Base-by-base conservation (phyloP, 2,797 vertebrate species). In the Gallinago nigripennis region DNA sequence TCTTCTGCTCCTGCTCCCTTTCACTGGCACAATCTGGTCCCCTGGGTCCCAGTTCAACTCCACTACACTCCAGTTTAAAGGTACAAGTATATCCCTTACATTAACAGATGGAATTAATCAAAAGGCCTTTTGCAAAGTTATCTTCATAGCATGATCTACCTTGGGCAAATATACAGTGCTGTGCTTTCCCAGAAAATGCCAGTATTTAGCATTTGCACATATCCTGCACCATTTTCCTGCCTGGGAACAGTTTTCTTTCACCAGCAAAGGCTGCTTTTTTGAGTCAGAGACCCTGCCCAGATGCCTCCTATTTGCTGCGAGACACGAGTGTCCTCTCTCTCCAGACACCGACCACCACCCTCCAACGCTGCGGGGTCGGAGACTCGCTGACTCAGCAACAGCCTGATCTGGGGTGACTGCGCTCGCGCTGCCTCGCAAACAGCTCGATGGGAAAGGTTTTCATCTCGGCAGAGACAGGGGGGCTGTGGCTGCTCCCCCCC, bases 261-360 rank as follows among this genome's bases (percentile, higher is more conserved):
- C 46, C 51, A 72, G 63, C 41, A 64, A 56, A 90, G 45, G n/a
- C 16, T 50, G 51, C 18, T 39, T 70, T 63, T 51, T 48, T 17
- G 69, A 92, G 77, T 16, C 33, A 64, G 27, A 80, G 24, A 72
- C 21, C 27, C 82, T 85, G 75, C 50, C 51, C 71, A 85, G 75
- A 33, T 30, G 63, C n/a, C 72, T 88, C 60, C 76, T 53, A 1
- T 41, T 51, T 60, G 30, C 12, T 84, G 71, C 28, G 45, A 30
- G 51, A 37, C 8, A 19, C 0, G 0, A 69, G 33, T 2, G 18
- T 50, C 25, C 68, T 21, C 41, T 14, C 19, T 63, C 56, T 24
- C 8, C 53, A 64, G 73, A n/a, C 75, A 45, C 77, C 83, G 37
- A 33, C 17, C 3, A 1, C 39, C 43, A 21, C 68, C 63, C 31